A percentile compares a stretch with the other conserved stretches of the same genome.
Evolutionary conservation across 2,113 vertebrate species (phyloP).

Genomic region (Esox niger): DNA sequence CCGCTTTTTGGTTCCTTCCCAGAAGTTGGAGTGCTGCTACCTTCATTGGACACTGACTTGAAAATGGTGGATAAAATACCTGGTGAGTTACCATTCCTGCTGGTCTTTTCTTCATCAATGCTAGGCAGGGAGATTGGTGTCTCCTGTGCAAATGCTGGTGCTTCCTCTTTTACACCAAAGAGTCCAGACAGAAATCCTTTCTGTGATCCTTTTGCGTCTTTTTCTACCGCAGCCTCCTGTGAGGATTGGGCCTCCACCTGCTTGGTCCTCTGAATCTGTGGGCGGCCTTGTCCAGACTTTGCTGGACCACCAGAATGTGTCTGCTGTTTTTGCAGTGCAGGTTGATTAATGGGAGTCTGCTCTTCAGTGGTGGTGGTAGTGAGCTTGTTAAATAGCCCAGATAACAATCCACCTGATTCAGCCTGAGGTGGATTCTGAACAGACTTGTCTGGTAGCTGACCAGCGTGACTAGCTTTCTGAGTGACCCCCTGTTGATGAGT

Average conservation of each 20-base stretch:
- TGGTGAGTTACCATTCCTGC: constrained; percentile 39
- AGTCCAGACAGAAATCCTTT: constrained; percentile 77
- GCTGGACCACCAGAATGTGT: constrained; percentile 10
- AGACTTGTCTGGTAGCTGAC: constrained; percentile 30
- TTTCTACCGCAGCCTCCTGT: constrained; percentile 51
- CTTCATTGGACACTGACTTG: constrained; percentile 68
- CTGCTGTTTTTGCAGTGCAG: constrained; percentile 40
- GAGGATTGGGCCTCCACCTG: constrained; percentile 55
- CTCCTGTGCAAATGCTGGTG: constrained; percentile 49
- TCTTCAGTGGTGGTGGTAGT: constrained; percentile 47
- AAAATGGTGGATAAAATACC: constrained; percentile 79
- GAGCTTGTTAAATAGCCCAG: constrained; percentile 68
- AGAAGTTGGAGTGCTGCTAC: constrained; percentile 45
- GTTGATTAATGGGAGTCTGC: constrained; percentile 32
- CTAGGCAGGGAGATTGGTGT: constrained; percentile 39
- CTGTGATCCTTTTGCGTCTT: constrained; percentile 50
- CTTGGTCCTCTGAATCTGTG: constrained; percentile 65
- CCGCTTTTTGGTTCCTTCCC: constrained; percentile 57
- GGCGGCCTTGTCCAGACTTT: constrained; percentile 42
- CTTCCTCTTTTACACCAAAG: constrained; percentile 69
- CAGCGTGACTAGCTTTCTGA: constrained; percentile 55
- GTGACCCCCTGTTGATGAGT: constrained; percentile 35
- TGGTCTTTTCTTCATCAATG: constrained; percentile 53
- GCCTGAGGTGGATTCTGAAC: constrained; percentile 42
- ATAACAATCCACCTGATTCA: constrained; percentile 69